Evolutionary conservation across 2,113 vertebrate genomes (phyloP).

Genomic region (Anhinga rufa): DNA sequence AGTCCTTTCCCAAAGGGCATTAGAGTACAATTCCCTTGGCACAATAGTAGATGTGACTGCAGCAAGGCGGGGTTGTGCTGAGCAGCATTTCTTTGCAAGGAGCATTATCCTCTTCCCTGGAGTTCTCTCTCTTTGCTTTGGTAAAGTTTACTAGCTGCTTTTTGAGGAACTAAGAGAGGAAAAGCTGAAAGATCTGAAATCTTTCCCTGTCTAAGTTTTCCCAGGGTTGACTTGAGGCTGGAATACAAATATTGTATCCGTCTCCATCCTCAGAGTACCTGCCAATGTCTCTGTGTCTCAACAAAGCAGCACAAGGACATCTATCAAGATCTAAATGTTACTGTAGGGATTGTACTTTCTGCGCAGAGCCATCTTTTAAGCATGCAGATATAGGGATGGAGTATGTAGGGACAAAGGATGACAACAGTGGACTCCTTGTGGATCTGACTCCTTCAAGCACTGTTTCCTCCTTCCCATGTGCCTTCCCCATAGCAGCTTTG

Average conservation of each 20-base stretch:
- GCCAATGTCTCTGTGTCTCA: not conserved
- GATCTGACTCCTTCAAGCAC: constrained; percentile 1
- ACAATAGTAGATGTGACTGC: constrained; percentile 10
- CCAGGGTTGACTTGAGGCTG: constrained; percentile 41
- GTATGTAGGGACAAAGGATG: not conserved
- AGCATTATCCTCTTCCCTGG: not conserved
- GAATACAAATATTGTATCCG: constrained; percentile 24
- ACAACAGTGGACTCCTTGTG: constrained; percentile 14
- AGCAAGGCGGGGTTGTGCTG: not conserved
- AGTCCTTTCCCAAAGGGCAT: not conserved
- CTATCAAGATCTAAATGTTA: constrained; percentile 34
- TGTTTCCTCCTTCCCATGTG: not conserved
- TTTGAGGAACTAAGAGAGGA: constrained; percentile 25
- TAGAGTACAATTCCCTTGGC: not conserved
- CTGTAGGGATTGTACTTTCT: constrained; percentile 32
- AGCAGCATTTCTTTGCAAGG: constrained; percentile 7
- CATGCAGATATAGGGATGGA: not conserved
- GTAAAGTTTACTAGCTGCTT: constrained; percentile 55
- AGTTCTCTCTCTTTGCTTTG: constrained; percentile 26
- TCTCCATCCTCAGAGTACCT: constrained; percentile 12
- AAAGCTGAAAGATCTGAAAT: constrained; percentile 45
- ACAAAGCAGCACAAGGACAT: constrained; percentile 44
- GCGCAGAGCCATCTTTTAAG: constrained; percentile 20
- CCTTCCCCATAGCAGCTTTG: not conserved
- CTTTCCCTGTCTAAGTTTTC: constrained; percentile 22